These are phyloP conservation scores for Andrena chrysosceles DNA, from an alignment of 2,888 invertebrate species.

Conservation along the genomic window DNA sequence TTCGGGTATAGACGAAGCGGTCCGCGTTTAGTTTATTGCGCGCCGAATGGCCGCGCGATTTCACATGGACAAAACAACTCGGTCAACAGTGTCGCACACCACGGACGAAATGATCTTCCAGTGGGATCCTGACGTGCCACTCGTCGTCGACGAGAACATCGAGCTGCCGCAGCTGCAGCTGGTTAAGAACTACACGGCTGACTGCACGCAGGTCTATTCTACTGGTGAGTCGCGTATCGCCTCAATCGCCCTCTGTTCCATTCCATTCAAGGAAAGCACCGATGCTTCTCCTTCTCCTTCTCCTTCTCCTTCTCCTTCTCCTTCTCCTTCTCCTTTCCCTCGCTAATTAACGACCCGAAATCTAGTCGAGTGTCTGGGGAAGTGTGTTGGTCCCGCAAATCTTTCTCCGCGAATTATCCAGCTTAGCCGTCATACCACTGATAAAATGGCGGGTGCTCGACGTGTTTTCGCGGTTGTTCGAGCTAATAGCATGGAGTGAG, in stretches of 20 bases:
- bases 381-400: too few relatives aligned
- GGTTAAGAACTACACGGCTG: slow-evolving; percentile 94
- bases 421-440: background rate
- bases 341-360: slow-evolving; percentile 32
- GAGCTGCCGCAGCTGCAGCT: slow-evolving; percentile 95
- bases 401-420: too few relatives aligned
- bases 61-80: slow-evolving; percentile 76
- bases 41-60: slow-evolving; percentile 53
- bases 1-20: too few relatives aligned
- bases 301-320: too few relatives aligned
- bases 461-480: background rate
- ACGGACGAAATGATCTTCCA: slow-evolving; percentile 97
- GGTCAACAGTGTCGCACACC: slow-evolving; percentile 94
- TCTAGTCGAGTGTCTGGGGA: background rate
- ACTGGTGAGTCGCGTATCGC: slow-evolving; percentile 87
- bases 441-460: background rate
- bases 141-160: slow-evolving; percentile 95
- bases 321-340: background rate
- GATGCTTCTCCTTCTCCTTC: too few relatives aligned
- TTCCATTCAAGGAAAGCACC: too few relatives aligned
- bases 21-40: slow-evolving; percentile 41
- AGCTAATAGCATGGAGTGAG: too few relatives aligned
- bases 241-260: background rate
- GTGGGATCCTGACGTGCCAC: slow-evolving; percentile 96
- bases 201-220: slow-evolving; percentile 96